phyloP scores from a whole-genome alignment of 2,797 vertebrate genomes.

The Stomatorhinus walkeri region DNA sequence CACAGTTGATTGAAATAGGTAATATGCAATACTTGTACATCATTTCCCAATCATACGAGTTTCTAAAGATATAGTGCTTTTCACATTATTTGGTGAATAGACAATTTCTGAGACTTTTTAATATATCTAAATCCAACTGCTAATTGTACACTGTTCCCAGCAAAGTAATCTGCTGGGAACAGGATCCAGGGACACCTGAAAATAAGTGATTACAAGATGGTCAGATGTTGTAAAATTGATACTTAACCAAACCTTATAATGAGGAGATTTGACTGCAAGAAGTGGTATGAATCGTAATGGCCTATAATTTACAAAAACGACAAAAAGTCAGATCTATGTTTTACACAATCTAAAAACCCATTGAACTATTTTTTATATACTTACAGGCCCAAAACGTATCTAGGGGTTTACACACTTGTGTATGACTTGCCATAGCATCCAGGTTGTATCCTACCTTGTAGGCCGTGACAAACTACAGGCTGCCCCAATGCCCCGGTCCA shows the following conservation, averaged over 20 bases:
- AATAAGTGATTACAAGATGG: neutral
- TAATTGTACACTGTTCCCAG: neutral
- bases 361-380: neutral
- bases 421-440: neutral
- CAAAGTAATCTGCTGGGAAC: neutral
- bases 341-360: neutral
- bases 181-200: neutral
- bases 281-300: neutral
- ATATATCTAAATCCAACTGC: neutral
- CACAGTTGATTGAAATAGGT: neutral
- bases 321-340: neutral
- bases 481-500: neutral
- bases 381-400: neutral
- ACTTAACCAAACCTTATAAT: neutral
- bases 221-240: neutral
- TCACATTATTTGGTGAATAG: neutral
- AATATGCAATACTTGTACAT: neutral
- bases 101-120: neutral
- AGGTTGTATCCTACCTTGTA: neutral
- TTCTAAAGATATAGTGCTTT: neutral
- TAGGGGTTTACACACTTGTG: neutral
- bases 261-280: neutral
- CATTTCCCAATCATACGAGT: neutral
- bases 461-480: neutral
- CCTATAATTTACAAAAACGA: neutral